A percentile compares a stretch with the other conserved stretches of the same genome.
Evolutionary conservation across 2,113 vertebrate species (phyloP).

Genomic region (Oxygymnocypris stewartii): DNA sequence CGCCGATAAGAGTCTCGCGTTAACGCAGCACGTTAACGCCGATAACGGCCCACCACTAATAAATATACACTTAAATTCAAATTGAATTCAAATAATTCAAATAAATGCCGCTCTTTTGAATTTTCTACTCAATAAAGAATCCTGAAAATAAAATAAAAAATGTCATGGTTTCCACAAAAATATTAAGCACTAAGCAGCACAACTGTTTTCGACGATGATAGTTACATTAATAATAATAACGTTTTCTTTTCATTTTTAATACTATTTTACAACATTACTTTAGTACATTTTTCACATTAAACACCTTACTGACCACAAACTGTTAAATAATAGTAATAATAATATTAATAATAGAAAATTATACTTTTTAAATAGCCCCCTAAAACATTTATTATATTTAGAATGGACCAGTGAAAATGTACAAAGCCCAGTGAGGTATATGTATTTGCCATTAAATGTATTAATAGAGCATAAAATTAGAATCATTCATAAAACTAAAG

Average conservation of each 20-base stretch:
- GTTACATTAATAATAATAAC: neutral
- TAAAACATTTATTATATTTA: neutral
- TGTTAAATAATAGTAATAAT: neutral
- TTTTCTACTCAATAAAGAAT: too few species aligned
- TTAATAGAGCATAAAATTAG: constrained; percentile 8
- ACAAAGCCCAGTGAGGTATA: neutral
- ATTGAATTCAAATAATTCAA: too few species aligned
- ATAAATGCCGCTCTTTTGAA: too few species aligned
- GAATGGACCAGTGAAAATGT: neutral
- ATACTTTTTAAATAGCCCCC: neutral
- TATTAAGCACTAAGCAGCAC: neutral
- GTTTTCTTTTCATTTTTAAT: neutral
- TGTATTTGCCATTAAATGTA: neutral
- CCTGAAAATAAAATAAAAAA: too few species aligned
- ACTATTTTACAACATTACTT: neutral
- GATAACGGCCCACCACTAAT: too few species aligned
- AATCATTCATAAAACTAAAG: constrained; percentile 5
- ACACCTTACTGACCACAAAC: neutral
- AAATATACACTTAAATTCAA: too few species aligned
- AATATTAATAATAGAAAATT: neutral
- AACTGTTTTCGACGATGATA: neutral
- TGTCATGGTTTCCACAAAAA: neutral
- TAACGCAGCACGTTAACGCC: too few species aligned
- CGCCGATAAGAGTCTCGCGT: too few species aligned
- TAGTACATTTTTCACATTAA: neutral